phyloP scores from a whole-genome alignment of 2,888 invertebrate genomes.

The Ceratothoa steindachneri region DNA sequence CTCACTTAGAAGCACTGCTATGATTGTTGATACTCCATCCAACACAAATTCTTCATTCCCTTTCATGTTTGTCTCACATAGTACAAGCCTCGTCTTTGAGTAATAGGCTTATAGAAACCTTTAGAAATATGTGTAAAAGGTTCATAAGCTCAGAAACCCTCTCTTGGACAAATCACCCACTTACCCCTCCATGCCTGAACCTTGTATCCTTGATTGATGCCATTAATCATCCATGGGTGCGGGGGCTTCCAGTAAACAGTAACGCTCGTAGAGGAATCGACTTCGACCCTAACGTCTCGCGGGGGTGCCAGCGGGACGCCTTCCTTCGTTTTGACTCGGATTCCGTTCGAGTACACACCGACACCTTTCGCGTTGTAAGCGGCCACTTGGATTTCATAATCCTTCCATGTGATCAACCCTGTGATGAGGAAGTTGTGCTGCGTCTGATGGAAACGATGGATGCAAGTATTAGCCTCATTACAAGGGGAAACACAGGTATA shows the following conservation, averaged over 20 bases:
- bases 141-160: too few relatives aligned
- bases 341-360: constrained; percentile 63
- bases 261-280: constrained; percentile 85
- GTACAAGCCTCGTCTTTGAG: too few relatives aligned
- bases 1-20: too few relatives aligned
- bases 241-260: constrained; percentile 92
- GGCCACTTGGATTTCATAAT: constrained; percentile 92
- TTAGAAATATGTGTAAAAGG: too few relatives aligned
- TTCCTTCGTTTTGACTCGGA: constrained; percentile 57
- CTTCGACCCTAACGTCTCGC: constrained; percentile 67
- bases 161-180: too few relatives aligned
- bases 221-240: constrained; percentile 94
- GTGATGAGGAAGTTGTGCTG: constrained; percentile 84
- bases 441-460: constrained; percentile 55
- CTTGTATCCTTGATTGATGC: constrained; percentile 95
- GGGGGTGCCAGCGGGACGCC: constrained; percentile 92
- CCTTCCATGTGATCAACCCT: constrained; percentile 95
- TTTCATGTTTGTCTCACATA: too few relatives aligned
- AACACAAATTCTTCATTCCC: too few relatives aligned
- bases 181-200: constrained; percentile 72
- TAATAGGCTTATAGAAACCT: too few relatives aligned
- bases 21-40: too few relatives aligned
- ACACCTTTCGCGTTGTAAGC: constrained; percentile 95
- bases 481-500: constrained; percentile 18
- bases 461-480: too few relatives aligned